Base-by-base conservation (phyloP, 2,797 vertebrate species). In the Enteromius mattozi region DNA sequence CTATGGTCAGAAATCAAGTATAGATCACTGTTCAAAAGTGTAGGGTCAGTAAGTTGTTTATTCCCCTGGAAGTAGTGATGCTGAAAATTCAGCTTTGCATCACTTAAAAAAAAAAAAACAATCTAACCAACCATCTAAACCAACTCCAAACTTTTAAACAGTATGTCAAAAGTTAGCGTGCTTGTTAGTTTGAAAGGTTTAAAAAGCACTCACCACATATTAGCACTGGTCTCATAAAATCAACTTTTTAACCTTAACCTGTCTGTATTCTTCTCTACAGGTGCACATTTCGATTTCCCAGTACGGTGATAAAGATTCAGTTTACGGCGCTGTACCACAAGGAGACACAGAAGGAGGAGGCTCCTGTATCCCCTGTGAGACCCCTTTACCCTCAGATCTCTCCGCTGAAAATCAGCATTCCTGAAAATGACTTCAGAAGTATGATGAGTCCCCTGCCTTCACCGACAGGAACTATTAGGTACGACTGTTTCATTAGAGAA, bases 391-490 rank as follows among this genome's bases (percentile, higher is more conserved):
- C 97, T n/a, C 97, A 98, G 75, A 98, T 99, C 84, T 99, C 98
- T 0, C 98, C 98, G 1, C 96, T 99, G 86, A 98, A 99, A 95
- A 99, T 99, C 92, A 97, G 96, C 94, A 99, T 99, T 94, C 98
- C 98, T 77, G 98, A 99, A 92, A 97, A 97, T 83, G 96, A 99
- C 93, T 95, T 98, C 93, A 95, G 96, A 92, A 94, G 89, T 5
- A 92, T 98, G 87, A 95, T 96, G 91, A 98, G 98, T 74, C 98
- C 98, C 12, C 91, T 97, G 92, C 97, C 98, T 0, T 99, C 98
- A 45, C 98, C 98, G 3, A 99, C 98, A 0, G 97, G 97, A 92
- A 99, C 98, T 85, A 96, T 99, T 95, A 99, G 98, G 98, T 99
- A 92, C 56, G 88, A 5, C 33, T 4, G 51, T 66, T 80, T 69